Conservation (phyloP, 1,140 invertebrate species). For the Pachypeltis micranthus region DNA sequence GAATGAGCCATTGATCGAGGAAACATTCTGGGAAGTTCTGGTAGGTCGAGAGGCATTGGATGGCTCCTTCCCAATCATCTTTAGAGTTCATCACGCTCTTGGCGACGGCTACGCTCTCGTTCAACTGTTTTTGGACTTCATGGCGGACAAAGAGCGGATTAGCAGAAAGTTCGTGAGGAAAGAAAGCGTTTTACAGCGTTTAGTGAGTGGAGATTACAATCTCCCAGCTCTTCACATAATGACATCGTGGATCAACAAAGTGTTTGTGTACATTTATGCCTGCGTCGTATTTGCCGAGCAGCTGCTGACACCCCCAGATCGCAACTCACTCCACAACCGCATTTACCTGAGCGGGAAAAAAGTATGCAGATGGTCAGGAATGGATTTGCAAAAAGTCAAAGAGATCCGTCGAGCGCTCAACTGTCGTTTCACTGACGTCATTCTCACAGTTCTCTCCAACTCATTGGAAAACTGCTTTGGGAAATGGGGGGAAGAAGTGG, state of each 20-base stretch:
- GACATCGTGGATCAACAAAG: neutral
- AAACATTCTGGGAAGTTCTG: neutral
- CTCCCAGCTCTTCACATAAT: neutral
- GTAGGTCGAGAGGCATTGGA: neutral
- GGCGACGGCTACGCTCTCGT: neutral
- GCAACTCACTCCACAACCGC: neutral
- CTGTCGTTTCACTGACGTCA: neutral
- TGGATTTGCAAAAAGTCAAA: neutral
- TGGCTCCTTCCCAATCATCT: neutral
- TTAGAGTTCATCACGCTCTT: neutral
- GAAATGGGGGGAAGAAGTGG: neutral
- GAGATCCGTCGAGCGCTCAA: neutral
- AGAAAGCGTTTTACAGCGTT: neutral
- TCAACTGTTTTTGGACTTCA: neutral
- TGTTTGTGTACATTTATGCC: neutral
- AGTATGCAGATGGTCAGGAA: neutral
- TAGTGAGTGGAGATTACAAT: neutral
- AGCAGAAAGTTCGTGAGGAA: neutral
- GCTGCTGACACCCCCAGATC: neutral
- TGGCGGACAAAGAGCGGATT: neutral
- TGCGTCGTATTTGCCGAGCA: neutral
- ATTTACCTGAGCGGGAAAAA: slow-evolving; percentile 2
- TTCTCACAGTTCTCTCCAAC: neutral
- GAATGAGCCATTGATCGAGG: neutral
- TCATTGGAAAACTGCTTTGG: neutral